Conservation (phyloP, 2,888 invertebrate species). For the Tolmerus cingulatus region DNA sequence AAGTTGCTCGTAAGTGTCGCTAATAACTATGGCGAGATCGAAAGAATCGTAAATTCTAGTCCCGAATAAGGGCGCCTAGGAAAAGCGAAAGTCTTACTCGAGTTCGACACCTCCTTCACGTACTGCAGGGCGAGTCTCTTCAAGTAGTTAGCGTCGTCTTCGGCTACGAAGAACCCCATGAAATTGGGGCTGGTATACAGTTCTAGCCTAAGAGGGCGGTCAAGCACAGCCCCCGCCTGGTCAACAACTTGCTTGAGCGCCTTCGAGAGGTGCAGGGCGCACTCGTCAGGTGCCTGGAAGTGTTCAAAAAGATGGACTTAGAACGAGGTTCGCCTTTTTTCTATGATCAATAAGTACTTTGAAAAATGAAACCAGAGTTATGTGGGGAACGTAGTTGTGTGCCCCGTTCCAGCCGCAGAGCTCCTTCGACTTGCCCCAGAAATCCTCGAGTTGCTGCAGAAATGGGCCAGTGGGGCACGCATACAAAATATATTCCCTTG, state of each 20-base stretch:
- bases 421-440: slow-evolving; percentile 79
- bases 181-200: slow-evolving; percentile 87
- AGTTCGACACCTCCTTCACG: slow-evolving; percentile 79
- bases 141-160: slow-evolving; percentile 81
- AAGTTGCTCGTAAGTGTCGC: slow-evolving; percentile 77
- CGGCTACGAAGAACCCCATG: slow-evolving; percentile 88
- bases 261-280: slow-evolving; percentile 73
- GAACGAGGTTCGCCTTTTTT: not conserved
- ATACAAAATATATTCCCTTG: slow-evolving; percentile 87
- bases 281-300: slow-evolving; percentile 77
- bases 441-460: slow-evolving; percentile 73
- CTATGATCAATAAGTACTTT: slow-evolving; percentile 67
- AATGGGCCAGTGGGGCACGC: slow-evolving; percentile 80
- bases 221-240: slow-evolving; percentile 72
- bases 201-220: slow-evolving; percentile 75
- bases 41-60: not conserved
- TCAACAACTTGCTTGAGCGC: slow-evolving; percentile 79
- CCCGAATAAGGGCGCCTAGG: not conserved
- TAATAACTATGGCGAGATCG: slow-evolving; percentile 57
- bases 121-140: slow-evolving; percentile 81
- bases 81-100: slow-evolving; percentile 68
- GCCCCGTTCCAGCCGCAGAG: slow-evolving; percentile 88
- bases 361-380: slow-evolving; percentile 89
- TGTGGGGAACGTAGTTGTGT: slow-evolving; percentile 89
- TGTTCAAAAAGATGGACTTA: not conserved